Percentiles rank a stretch among this genome's conserved stretches.
Conservation (phyloP, 2,797 vertebrate species). For the Decapterus maruadsi region DNA sequence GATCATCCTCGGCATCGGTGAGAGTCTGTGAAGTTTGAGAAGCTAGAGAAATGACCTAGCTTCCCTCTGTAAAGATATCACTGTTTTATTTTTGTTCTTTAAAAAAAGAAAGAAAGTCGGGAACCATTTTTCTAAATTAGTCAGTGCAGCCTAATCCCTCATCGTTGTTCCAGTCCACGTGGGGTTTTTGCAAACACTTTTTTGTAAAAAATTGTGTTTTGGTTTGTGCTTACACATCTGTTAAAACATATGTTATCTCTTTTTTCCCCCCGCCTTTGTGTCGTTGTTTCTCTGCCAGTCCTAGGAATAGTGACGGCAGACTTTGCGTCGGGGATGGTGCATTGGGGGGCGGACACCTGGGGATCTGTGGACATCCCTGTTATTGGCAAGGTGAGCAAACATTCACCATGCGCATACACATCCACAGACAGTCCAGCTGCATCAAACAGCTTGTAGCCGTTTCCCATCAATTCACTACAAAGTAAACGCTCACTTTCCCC, state of each 20-base stretch:
- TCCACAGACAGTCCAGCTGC: background rate
- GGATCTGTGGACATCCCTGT: constrained; percentile 92
- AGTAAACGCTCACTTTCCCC: constrained; percentile 1
- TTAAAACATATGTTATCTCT: constrained; percentile 5
- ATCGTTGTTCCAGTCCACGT: background rate
- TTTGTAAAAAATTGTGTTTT: constrained; percentile 10
- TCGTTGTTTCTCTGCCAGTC: constrained; percentile 72
- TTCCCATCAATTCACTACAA: constrained; percentile 3
- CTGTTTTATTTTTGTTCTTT: background rate
- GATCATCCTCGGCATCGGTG: constrained; percentile 79
- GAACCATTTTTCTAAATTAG: background rate
- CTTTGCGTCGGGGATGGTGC: constrained; percentile 88
- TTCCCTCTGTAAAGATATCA: background rate
- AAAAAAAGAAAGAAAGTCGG: background rate
- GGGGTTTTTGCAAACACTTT: constrained; percentile 6
- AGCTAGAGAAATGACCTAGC: background rate
- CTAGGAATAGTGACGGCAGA: constrained; percentile 89
- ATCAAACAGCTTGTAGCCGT: constrained; percentile 9
- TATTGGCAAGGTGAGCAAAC: constrained; percentile 85
- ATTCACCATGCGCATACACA: background rate
- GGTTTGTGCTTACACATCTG: constrained; percentile 12
- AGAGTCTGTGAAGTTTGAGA: constrained; percentile 15
- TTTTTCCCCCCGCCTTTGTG: background rate
- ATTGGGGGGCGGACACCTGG: constrained; percentile 90
- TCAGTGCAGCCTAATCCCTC: background rate